Evolutionary conservation across 1,140 invertebrate species (phyloP).

Genomic region (Orchesella cincta): DNA sequence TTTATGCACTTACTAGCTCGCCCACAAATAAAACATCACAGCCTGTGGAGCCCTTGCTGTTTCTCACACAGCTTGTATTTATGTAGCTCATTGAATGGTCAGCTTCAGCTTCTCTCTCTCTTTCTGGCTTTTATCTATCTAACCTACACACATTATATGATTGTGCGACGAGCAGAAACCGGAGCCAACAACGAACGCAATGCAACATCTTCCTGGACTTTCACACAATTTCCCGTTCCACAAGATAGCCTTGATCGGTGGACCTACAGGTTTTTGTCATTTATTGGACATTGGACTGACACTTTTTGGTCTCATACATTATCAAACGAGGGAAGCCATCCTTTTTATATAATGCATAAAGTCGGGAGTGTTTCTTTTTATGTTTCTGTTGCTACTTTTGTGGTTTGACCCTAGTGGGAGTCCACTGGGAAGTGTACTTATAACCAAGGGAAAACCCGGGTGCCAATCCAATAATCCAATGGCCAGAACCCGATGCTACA

Average conservation of each 20-base stretch:
- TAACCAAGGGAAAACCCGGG: conserved; percentile 6
- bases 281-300: conserved; percentile 23
- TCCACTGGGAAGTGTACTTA: conserved; percentile 22
- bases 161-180: not conserved
- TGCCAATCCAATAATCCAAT: conserved; percentile 27
- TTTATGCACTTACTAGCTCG: not conserved
- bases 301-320: conserved; percentile 28
- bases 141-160: not conserved
- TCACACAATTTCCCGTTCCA: not conserved
- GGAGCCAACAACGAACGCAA: not conserved
- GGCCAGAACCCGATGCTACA: conserved; percentile 12
- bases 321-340: too few species aligned
- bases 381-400: not conserved
- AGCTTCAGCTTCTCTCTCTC: not conserved
- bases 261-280: conserved; percentile 29
- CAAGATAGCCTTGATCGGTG: conserved; percentile 10
- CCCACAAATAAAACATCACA: not conserved
- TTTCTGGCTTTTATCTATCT: conserved; percentile 1
- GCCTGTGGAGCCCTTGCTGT: conserved; percentile 9
- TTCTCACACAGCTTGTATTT: conserved; percentile 5
- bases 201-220: not conserved
- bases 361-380: not conserved
- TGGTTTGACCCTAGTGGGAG: not conserved
- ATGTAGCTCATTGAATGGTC: conserved; percentile 4
- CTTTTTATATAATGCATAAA: too few species aligned